Percentiles rank a stretch among this genome's conserved stretches.
phyloP scores from a whole-genome alignment of 64 coral and sea anemone genomes.

The Orbicella faveolata region DNA sequence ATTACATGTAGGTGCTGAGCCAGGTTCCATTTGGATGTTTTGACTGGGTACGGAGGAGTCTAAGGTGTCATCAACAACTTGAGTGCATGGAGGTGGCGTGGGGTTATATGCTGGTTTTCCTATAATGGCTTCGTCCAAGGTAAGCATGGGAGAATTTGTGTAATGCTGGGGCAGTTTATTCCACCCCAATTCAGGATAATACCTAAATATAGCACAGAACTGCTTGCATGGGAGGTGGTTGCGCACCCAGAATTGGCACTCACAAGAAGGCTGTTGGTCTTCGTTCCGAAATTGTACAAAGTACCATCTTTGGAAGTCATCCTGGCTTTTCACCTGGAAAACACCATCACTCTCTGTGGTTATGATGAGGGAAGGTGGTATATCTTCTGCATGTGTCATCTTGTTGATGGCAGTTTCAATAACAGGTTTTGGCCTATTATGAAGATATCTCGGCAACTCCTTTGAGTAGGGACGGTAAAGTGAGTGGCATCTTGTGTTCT shows the following conservation, averaged over 20 bases:
- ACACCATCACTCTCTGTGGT: slow-evolving; percentile 46
- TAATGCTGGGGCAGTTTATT: slow-evolving; percentile 48
- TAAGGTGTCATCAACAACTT: neutral
- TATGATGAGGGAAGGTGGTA: slow-evolving; percentile 21
- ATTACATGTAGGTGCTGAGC: slow-evolving; percentile 13
- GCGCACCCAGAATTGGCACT: slow-evolving; percentile 18
- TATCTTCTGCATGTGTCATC: slow-evolving; percentile 30
- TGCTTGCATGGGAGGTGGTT: slow-evolving; percentile 57
- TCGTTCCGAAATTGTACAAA: neutral
- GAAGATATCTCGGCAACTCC: slow-evolving; percentile 25
- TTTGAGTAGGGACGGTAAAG: slow-evolving; percentile 32
- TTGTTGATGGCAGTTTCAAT: slow-evolving; percentile 32
- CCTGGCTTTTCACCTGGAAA: slow-evolving; percentile 37
- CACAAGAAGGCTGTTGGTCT: neutral
- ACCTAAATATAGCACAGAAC: slow-evolving; percentile 63
- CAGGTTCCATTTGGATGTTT: slow-evolving; percentile 3
- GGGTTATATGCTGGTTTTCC: slow-evolving; percentile 11
- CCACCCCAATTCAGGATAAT: slow-evolving; percentile 72
- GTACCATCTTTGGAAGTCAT: neutral
- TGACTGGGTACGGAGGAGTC: neutral
- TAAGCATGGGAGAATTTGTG: slow-evolving; percentile 38
- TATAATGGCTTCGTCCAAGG: slow-evolving; percentile 33
- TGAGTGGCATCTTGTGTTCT: slow-evolving; percentile 46
- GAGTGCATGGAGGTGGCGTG: neutral
- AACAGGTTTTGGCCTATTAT: neutral